Percentiles rank a stretch among this genome's conserved stretches.
These are phyloP conservation scores for Escarpia spicata DNA, from an alignment of 2,888 invertebrate genomes.

Conservation along the genomic window DNA sequence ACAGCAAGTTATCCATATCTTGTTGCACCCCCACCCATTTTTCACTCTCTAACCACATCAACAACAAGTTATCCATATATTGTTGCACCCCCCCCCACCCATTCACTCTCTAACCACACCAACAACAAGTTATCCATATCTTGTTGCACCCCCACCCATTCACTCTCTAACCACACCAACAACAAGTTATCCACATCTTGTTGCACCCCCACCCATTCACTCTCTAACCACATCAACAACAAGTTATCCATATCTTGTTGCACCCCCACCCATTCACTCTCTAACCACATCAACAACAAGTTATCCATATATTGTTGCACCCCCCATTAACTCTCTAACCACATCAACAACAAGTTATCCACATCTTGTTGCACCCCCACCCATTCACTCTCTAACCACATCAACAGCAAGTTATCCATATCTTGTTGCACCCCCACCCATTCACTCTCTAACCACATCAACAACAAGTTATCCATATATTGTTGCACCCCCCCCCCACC, in stretches of 20 bases:
- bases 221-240: too few relatives aligned
- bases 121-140: too few relatives aligned
- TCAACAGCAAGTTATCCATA: too few relatives aligned
- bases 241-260: too few relatives aligned
- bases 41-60: too few relatives aligned
- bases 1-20: too few relatives aligned
- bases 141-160: neutral
- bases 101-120: neutral
- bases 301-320: neutral
- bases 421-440: neutral
- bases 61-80: too few relatives aligned
- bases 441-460: too few relatives aligned
- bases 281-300: neutral
- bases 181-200: too few relatives aligned
- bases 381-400: neutral
- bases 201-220: neutral
- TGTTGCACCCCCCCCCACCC: neutral
- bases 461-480: too few relatives aligned
- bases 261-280: neutral
- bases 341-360: too few relatives aligned
- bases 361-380: neutral
- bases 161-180: too few relatives aligned
- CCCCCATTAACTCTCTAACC: neutral
- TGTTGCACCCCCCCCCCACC: neutral
- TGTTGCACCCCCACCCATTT: neutral